Base-by-base conservation (phyloP, 2,888 invertebrate genomes). In the Standfussiana lucernea region DNA sequence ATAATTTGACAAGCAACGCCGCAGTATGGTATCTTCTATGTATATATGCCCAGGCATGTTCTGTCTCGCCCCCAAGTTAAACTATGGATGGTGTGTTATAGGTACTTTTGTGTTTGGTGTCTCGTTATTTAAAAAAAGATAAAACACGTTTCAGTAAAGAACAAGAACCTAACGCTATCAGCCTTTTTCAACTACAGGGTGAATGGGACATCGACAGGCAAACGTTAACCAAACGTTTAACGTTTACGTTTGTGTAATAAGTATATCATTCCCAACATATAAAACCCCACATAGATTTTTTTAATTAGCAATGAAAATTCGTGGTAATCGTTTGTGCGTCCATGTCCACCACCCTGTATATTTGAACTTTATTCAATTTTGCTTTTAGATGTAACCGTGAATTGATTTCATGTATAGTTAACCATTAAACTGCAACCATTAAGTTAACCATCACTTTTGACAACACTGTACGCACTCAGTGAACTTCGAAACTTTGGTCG, bases 1-100 rank as follows among this genome's bases (percentile, higher is more conserved):
- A 62, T 87, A 86, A 86, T 86, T 85, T 86, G 86, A 86, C 86
- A 87, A 53, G 86, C 79, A 77, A 86, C 76, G 50, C 66, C 59
- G 72, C 85, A 71, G 75, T 64, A 82, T 79, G 59, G 72, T 82
- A 76, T 82, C 85, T 71, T 85, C 72, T 81, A 81, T 45, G 64
- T n/a, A 68, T 67, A 81, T 69, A 70, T 76, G 76, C 37, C 45
- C 68, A 75, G 82, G 84, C 71, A 47, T 62, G 50, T 35, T 61
- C 50, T 45, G 85, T 85, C 82, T 81, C 68, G 72, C 65, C 61
- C 7, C 32, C 32, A 85, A 85, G 53, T 64, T 69, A 3, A 40
- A n/a, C 64, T 83, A 68, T 80, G 42, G 42, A 47, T 53, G 2
- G 32, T 28, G 18, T 28, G 81, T 53, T 64, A 64, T 64, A 64